phyloP scores from a whole-genome alignment of 2,888 invertebrate genomes.

The Chydorus sphaericus region DNA sequence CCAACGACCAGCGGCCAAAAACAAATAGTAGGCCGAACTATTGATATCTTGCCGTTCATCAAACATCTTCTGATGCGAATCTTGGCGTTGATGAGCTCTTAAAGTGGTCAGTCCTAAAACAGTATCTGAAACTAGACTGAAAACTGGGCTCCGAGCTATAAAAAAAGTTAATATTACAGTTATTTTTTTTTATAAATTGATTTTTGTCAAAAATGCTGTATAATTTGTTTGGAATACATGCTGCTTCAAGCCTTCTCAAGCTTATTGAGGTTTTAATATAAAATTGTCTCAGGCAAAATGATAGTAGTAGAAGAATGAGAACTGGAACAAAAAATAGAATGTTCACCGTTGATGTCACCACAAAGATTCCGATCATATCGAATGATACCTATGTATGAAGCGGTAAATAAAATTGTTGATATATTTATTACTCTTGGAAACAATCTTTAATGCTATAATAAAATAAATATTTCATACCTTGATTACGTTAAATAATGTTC shows the following conservation, averaged over 20 bases:
- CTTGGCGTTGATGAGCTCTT: constrained; percentile 69
- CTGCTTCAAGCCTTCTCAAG: constrained; percentile 35
- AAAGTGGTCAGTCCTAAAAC: constrained; percentile 83
- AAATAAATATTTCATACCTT: background rate
- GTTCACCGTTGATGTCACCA: constrained; percentile 32
- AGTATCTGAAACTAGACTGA: constrained; percentile 76
- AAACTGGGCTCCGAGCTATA: constrained; percentile 83
- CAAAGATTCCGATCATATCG: constrained; percentile 30
- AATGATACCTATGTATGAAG: constrained; percentile 19
- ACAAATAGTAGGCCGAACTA: constrained; percentile 81
- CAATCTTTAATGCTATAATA: background rate
- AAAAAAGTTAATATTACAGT: constrained; percentile 16
- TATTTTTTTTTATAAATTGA: too few relatives aligned
- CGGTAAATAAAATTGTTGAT: too few relatives aligned
- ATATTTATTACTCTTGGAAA: too few relatives aligned
- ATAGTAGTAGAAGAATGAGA: constrained; percentile 28
- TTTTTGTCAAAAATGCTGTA: too few relatives aligned
- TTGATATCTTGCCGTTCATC: constrained; percentile 55
- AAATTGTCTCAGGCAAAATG: constrained; percentile 29
- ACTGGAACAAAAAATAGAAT: constrained; percentile 27
- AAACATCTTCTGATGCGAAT: constrained; percentile 57
- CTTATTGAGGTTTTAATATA: constrained; percentile 33
- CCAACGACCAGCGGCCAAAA: constrained; percentile 75
- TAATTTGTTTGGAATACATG: constrained; percentile 26
- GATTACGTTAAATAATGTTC: background rate